phyloP scores from a whole-genome alignment of 2,888 invertebrate genomes.

The Steinernema carpocapsae region DNA sequence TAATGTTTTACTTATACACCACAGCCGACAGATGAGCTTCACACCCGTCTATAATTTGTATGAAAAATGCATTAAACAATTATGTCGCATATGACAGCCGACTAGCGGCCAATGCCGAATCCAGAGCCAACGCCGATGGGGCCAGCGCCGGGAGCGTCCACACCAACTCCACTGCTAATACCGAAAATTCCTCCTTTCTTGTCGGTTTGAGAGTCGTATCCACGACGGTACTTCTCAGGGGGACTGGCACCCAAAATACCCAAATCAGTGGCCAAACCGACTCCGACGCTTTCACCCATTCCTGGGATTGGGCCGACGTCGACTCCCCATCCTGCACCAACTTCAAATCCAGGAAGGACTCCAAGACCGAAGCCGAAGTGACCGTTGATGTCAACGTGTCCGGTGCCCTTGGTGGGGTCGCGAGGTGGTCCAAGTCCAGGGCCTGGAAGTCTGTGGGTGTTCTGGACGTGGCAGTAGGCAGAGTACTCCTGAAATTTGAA shows the following conservation, averaged over 20 bases:
- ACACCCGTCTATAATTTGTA: not conserved
- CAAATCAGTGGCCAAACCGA: conserved; percentile 53
- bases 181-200: conserved; percentile 57
- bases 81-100: not conserved
- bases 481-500: conserved; percentile 57
- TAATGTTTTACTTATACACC: not conserved
- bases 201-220: conserved; percentile 54
- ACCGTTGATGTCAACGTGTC: conserved; percentile 57
- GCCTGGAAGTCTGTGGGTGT: conserved; percentile 60
- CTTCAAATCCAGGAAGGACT: conserved; percentile 58
- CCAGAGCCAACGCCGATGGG: conserved; percentile 57
- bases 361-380: conserved; percentile 59
- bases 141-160: conserved; percentile 57
- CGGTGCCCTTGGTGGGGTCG: conserved; percentile 38
- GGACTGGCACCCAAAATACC: conserved; percentile 56
- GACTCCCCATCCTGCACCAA: conserved; percentile 48
- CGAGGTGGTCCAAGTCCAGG: conserved; percentile 57
- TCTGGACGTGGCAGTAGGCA: conserved; percentile 55
- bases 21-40: not conserved
- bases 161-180: conserved; percentile 52
- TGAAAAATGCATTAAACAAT: not conserved
- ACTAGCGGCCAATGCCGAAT: conserved; percentile 51
- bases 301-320: conserved; percentile 64
- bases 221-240: conserved; percentile 58
- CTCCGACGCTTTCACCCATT: conserved; percentile 59